A percentile compares a stretch with the other conserved stretches of the same genome.
Evolutionary conservation across 2,113 vertebrate genomes (phyloP).

Genomic region (Leucosticte australis): DNA sequence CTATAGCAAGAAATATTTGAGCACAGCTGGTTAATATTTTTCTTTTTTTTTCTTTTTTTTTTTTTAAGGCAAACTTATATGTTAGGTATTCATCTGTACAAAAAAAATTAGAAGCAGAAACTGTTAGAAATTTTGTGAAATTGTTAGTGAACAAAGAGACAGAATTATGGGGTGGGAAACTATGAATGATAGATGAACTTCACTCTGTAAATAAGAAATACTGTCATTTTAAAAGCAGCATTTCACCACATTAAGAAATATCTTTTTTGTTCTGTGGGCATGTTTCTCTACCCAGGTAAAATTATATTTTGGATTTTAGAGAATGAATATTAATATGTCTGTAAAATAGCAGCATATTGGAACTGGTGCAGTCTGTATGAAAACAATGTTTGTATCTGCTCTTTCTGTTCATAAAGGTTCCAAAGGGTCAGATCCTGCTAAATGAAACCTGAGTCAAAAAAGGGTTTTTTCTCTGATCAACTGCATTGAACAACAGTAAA

Average conservation of each 20-base stretch:
- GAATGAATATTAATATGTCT: background rate
- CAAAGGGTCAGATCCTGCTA: background rate
- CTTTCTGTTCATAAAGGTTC: constrained; percentile 2
- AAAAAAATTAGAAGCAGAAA: background rate
- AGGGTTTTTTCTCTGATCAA: background rate
- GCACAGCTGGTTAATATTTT: background rate
- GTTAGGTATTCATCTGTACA: background rate
- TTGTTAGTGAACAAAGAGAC: background rate
- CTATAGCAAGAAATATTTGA: background rate
- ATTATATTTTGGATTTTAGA: background rate
- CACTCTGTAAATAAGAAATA: background rate
- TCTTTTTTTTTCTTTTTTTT: background rate
- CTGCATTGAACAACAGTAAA: background rate
- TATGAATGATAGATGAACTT: background rate
- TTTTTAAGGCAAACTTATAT: background rate
- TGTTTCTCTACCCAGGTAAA: background rate
- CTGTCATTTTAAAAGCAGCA: background rate
- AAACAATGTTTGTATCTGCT: constrained; percentile 29
- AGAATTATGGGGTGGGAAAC: background rate
- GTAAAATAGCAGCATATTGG: background rate
- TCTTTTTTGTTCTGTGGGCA: background rate
- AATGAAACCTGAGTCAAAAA: constrained; percentile 17
- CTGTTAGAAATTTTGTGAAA: background rate
- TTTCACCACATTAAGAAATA: background rate
- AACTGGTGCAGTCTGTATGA: background rate